Conservation (phyloP, 1,140 invertebrate genomes). For the Drepana arcuata region DNA sequence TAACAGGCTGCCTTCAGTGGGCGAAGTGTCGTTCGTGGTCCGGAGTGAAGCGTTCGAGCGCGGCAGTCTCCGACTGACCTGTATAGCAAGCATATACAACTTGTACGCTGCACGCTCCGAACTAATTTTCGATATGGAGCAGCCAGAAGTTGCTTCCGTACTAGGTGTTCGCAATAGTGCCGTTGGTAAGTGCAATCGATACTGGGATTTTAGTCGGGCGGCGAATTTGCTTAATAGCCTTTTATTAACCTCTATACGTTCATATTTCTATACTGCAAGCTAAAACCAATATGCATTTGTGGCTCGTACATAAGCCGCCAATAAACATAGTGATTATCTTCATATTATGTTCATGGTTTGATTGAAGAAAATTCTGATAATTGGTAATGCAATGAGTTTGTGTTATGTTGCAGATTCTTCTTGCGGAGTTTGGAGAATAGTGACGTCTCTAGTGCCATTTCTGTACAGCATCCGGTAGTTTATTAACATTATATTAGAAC, state of each 20-base stretch:
- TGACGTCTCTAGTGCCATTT: slow-evolving; percentile 15
- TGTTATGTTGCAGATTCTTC: slow-evolving; percentile 27
- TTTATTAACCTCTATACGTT: neutral
- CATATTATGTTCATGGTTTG: neutral
- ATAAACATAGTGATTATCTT: neutral
- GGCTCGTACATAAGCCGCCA: no score
- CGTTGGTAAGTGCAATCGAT: slow-evolving; percentile 39
- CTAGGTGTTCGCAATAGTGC: slow-evolving; percentile 67
- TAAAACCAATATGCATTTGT: neutral
- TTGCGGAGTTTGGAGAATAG: slow-evolving; percentile 19
- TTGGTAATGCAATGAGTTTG: neutral
- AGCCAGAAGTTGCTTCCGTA: slow-evolving; percentile 78
- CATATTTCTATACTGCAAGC: neutral
- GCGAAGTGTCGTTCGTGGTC: slow-evolving; percentile 72
- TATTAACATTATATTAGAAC: slow-evolving; percentile 8
- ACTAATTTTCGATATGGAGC: slow-evolving; percentile 76
- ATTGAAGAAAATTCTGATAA: neutral
- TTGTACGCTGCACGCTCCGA: slow-evolving; percentile 74
- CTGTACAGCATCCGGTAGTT: slow-evolving; percentile 31
- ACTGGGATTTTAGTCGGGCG: neutral
- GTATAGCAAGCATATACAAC: slow-evolving; percentile 77
- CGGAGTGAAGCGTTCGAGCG: slow-evolving; percentile 73
- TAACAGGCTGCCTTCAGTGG: slow-evolving; percentile 50
- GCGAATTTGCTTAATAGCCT: neutral
- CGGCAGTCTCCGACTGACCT: slow-evolving; percentile 75